These are phyloP conservation scores for Cydia fagiglandana DNA, from an alignment of 1,140 invertebrate genomes.

Conservation along the genomic window DNA sequence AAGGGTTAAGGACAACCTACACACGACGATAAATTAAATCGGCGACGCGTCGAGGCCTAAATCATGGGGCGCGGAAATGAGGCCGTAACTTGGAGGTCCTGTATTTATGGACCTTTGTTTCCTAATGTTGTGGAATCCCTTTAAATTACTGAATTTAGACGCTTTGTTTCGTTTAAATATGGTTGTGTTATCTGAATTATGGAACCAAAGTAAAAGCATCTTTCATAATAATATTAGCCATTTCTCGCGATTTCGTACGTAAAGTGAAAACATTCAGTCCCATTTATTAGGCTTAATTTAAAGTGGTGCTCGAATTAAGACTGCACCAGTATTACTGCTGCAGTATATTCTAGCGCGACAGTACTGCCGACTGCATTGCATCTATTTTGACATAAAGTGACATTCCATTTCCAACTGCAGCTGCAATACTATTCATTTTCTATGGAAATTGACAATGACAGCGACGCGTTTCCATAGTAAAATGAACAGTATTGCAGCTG, in stretches of 20 bases:
- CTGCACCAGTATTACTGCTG: too few species aligned
- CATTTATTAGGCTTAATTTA: too few species aligned
- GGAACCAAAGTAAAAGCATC: not conserved
- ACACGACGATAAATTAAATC: slow-evolving; percentile 6
- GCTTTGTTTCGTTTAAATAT: slow-evolving; percentile 11
- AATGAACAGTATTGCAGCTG: too few species aligned
- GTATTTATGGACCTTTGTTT: slow-evolving; percentile 15
- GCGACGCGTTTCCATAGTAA: too few species aligned
- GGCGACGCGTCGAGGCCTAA: not conserved
- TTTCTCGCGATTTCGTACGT: not conserved
- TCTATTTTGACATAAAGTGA: too few species aligned
- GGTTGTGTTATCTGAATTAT: not conserved
- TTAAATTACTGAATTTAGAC: not conserved
- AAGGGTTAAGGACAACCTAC: slow-evolving; percentile 1
- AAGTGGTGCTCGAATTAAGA: too few species aligned
- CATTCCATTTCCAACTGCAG: too few species aligned
- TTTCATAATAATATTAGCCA: not conserved
- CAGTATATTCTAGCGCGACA: too few species aligned
- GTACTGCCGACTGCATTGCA: too few species aligned
- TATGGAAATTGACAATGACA: too few species aligned
- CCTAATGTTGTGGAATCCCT: slow-evolving; percentile 6
- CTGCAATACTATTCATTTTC: too few species aligned
- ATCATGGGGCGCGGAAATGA: slow-evolving; percentile 14
- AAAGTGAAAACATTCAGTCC: not conserved
- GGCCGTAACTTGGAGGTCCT: not conserved